Percentiles rank a stretch among this genome's conserved stretches.
These are phyloP conservation scores for Agrilus mali DNA, from an alignment of 2,888 invertebrate species.

Conservation along the genomic window DNA sequence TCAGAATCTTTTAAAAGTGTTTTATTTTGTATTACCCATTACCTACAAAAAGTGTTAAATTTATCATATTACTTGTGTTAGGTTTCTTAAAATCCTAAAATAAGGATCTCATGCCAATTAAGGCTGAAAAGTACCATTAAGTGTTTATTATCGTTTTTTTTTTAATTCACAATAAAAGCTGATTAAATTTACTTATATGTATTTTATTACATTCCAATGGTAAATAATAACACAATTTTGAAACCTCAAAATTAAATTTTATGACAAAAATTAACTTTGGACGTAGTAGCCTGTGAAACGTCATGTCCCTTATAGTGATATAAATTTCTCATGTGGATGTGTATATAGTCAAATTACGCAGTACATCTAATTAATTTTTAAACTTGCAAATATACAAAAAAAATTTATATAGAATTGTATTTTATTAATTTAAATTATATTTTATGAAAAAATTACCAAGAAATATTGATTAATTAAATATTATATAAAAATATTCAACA, in stretches of 20 bases:
- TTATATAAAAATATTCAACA: too few species aligned
- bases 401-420: too few species aligned
- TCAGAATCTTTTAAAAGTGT: too few species aligned
- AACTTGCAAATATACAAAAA: too few species aligned
- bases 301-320: conserved; percentile 4
- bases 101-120: conserved; percentile 8
- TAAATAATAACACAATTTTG: conserved; percentile 7
- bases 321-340: conserved; percentile 4
- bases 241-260: conserved; percentile 3
- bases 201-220: conserved; percentile 6
- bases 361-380: too few species aligned
- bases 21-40: too few species aligned
- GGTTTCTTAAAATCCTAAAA: conserved; percentile 2
- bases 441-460: too few species aligned
- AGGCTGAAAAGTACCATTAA: conserved; percentile 6
- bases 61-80: conserved; percentile 1
- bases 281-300: conserved; percentile 7
- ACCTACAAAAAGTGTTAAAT: conserved; percentile 3
- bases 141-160: conserved; percentile 1
- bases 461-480: too few species aligned
- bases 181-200: conserved; percentile 5
- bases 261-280: conserved; percentile 4
- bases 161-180: conserved; percentile 6
- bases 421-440: too few species aligned
- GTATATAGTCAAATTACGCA: too few species aligned